Base-by-base conservation (phyloP, 2,113 vertebrate genomes). In the Cyanoliseus patagonus region DNA sequence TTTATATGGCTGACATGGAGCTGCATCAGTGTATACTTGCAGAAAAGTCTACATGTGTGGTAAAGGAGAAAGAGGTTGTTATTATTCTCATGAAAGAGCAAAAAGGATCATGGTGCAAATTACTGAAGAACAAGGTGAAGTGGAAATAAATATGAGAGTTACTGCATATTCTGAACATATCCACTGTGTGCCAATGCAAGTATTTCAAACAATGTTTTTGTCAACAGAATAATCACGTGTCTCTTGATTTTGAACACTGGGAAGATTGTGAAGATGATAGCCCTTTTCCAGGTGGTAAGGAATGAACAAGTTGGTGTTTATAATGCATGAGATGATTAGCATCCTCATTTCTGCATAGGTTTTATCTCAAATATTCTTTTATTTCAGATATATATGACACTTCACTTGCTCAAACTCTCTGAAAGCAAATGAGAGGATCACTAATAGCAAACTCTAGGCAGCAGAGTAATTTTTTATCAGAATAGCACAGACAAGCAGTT, bases 201-300 rank as follows among this genome's bases (percentile, higher is more conserved):
- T 64, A 9, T 67, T 68, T 77, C 64, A 88, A 53, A 33, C 74
- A 46, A 0, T 87, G 2, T 95, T 96, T 90, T 81, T 95, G 20
- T 91, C 92, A 74, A 90, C 97, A 98, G 98, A 98, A 98, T 77
- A 94, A 79, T 62, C 97, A 95, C 0, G 97, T 98, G 83, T 96
- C 97, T 52, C 96, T 98, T 44, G 98, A 98, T 84, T 98, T 98
- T 77, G 98, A 98, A 73, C 97, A 95, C 63, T 98, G 97, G 95
- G 96, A 98, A 73, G 98, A 98, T 18, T 63, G 70, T 74, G 98
- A 98, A 76, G 97, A 98, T 69, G 94, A 90, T 17, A 69, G 31
- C 30, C 93, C 70, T 42, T 95, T 98, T 76, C 51, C 75, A 64
- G 49, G 53, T 57, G 97, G 98, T 98, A 94, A 98, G 97, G 44